A percentile compares a stretch with the other conserved stretches of the same genome.
phyloP scores from a whole-genome alignment of 64 coral and sea anemone genomes.

The Actinia tenebrosa region DNA sequence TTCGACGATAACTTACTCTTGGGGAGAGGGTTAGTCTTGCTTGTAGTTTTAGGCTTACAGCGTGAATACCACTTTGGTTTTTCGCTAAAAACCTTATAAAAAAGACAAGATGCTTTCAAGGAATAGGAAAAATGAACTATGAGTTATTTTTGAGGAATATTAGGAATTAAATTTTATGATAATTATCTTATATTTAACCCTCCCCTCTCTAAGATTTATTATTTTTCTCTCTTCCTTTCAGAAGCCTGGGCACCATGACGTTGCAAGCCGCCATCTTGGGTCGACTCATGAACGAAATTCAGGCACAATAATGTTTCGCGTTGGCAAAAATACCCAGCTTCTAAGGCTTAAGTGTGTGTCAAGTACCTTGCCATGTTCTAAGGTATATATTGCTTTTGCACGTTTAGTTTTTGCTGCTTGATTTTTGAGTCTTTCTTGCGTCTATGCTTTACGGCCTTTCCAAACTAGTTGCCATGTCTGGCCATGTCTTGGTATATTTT shows the following conservation, averaged over 20 bases:
- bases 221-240: neutral
- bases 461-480: no score
- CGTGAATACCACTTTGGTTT: neutral
- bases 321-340: conserved; percentile 6
- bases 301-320: conserved; percentile 17
- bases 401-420: neutral
- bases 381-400: neutral
- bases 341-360: neutral
- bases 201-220: neutral
- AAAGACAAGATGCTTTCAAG: no score
- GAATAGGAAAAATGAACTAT: neutral
- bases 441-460: no score
- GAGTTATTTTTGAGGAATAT: neutral
- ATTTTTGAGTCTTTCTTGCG: neutral
- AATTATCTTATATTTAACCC: neutral
- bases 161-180: neutral
- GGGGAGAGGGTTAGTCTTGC: neutral
- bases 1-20: neutral
- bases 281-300: neutral
- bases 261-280: conserved; percentile 3
- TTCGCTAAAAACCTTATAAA: no score
- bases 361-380: neutral
- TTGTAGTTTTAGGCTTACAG: no score
- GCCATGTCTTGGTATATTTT: neutral
- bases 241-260: neutral